Percentiles rank a stretch among this genome's conserved stretches.
phyloP scores from a whole-genome alignment of 2,113 vertebrate species.

The Sinocyclocheilus anshuiensis region DNA sequence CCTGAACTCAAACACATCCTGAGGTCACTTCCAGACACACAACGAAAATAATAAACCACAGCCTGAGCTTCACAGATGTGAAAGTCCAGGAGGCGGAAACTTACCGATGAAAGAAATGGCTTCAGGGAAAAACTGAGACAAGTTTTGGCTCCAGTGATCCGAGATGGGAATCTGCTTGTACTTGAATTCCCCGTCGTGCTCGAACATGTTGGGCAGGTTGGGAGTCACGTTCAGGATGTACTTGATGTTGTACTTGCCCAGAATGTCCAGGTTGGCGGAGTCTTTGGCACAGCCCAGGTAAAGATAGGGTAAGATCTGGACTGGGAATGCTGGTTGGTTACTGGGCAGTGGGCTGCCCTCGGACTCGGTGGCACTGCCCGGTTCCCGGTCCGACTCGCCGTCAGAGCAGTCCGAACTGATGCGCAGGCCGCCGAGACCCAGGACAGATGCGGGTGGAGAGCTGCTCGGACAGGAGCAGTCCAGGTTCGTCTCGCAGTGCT shows the following conservation, averaged over 20 bases:
- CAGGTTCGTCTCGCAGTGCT: slow-evolving; percentile 94
- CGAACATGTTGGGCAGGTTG: slow-evolving; percentile 98
- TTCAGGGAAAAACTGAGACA: slow-evolving; percentile 98
- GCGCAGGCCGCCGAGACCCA: slow-evolving; percentile 90
- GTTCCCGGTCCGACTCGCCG: slow-evolving; percentile 93
- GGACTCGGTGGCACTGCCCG: slow-evolving; percentile 94
- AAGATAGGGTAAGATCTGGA: slow-evolving; percentile 97
- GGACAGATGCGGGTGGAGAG: slow-evolving; percentile 88
- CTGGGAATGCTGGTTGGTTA: slow-evolving; percentile 95
- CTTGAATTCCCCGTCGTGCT: slow-evolving; percentile 95
- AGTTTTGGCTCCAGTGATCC: slow-evolving; percentile 99
- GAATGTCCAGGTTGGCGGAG: slow-evolving; percentile 93
- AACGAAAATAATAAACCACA: neutral
- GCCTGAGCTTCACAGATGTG: neutral
- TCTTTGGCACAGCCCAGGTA: slow-evolving; percentile 99
- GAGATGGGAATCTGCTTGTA: slow-evolving; percentile 99
- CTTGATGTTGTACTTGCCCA: slow-evolving; percentile 97
- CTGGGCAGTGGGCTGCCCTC: slow-evolving; percentile 92
- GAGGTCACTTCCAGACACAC: neutral
- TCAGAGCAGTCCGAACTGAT: slow-evolving; percentile 97
- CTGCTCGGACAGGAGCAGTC: slow-evolving; percentile 91
- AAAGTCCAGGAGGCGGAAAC: slow-evolving; percentile 59
- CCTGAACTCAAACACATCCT: too few species aligned
- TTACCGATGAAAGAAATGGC: slow-evolving; percentile 99
- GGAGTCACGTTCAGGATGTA: slow-evolving; percentile 99